Percentiles rank a stretch among this genome's conserved stretches.
phyloP scores from a whole-genome alignment of 2,113 vertebrate genomes.

The Edolisoma coerulescens region DNA sequence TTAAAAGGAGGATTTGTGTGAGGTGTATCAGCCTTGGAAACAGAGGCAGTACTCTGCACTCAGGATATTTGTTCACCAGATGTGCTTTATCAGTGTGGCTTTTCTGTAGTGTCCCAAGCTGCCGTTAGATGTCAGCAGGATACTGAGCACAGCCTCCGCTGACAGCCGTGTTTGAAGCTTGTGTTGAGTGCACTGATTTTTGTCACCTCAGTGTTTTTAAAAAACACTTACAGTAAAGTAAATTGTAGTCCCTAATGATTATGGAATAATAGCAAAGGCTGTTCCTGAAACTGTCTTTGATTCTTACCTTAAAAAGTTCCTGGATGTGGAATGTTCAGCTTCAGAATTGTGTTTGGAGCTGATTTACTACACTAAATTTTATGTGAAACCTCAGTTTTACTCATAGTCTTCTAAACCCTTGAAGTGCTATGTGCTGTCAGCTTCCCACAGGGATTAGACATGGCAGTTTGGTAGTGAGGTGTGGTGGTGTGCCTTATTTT shows the following conservation, averaged over 20 bases:
- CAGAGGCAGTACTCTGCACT: rapidly evolving
- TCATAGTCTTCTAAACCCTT: rapidly evolving
- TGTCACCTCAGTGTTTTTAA: neutral
- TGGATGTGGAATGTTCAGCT: neutral
- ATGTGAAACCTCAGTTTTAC: neutral
- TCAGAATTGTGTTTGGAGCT: neutral
- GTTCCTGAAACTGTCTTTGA: neutral
- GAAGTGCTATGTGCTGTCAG: neutral
- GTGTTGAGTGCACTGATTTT: rapidly evolving
- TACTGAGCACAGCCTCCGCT: neutral
- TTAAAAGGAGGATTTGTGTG: neutral
- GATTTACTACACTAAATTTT: neutral
- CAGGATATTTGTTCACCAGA: rapidly evolving
- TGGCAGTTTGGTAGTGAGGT: neutral
- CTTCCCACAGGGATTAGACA: neutral
- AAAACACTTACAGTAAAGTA: neutral
- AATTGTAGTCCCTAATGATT: neutral
- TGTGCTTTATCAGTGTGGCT: rapidly evolving
- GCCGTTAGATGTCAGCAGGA: constrained; percentile 23
- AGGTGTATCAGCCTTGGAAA: neutral
- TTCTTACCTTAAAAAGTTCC: neutral
- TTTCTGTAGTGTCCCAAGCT: too few relatives aligned
- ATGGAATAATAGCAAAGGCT: neutral
- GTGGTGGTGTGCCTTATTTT: neutral
- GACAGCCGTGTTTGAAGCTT: rapidly evolving